Evolutionary conservation across 2,888 invertebrate genomes (phyloP).

Genomic region (Troglohyphantes excavatus): DNA sequence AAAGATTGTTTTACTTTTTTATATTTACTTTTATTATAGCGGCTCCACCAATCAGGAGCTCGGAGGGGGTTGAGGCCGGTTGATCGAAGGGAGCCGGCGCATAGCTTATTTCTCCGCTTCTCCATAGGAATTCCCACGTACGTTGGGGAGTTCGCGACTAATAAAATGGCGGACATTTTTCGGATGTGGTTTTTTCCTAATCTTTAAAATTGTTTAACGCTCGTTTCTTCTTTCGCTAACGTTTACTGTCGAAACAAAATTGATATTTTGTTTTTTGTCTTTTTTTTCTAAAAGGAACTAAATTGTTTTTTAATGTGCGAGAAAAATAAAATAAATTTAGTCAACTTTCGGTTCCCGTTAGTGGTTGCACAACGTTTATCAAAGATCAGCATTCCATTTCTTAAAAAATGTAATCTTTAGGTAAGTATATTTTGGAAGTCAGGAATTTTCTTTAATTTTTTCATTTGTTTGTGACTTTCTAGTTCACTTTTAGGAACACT

Average conservation of each 20-base stretch:
- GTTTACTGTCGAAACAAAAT: background rate
- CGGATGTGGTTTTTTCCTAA: background rate
- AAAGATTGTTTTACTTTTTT: conserved; percentile 11
- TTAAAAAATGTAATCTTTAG: background rate
- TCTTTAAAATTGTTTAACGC: background rate
- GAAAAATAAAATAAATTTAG: background rate
- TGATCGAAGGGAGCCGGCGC: conserved; percentile 77
- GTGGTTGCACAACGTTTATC: conserved; percentile 53
- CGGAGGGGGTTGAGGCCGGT: conserved; percentile 25
- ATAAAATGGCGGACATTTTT: conserved; percentile 67
- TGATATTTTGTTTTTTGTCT: background rate
- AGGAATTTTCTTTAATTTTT: background rate
- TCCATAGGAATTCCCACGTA: conserved; percentile 43
- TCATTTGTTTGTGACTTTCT: background rate
- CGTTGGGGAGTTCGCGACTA: conserved; percentile 14
- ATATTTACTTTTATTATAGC: conserved; percentile 17
- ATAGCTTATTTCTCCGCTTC: conserved; percentile 20
- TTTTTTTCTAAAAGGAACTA: background rate
- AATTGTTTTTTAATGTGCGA: background rate
- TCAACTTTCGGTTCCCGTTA: conserved; percentile 63
- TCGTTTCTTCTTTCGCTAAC: background rate
- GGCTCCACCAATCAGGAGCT: conserved; percentile 54
- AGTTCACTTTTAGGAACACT: background rate
- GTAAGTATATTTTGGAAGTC: background rate
- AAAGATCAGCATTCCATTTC: background rate